Percentiles rank a stretch among this genome's conserved stretches.
Evolutionary conservation across 37 sponge, comb jelly and placozoan species (phyloP).

Genomic region (Agelas oroides): DNA sequence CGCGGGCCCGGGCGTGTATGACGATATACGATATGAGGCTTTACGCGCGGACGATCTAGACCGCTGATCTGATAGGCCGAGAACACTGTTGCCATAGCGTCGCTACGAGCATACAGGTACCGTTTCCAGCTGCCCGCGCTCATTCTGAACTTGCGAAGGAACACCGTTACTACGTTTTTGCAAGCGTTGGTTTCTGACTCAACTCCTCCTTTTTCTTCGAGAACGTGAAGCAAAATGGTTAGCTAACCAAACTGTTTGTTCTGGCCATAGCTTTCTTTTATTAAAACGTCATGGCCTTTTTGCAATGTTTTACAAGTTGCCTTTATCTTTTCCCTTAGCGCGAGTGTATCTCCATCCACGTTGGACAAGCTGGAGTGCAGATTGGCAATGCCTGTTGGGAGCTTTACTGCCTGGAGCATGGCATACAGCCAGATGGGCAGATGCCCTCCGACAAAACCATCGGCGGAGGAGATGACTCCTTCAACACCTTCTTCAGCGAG

Average conservation of each 20-base stretch:
- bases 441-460: slow-evolving; percentile 96
- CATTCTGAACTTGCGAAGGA: neutral
- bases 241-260: too few species aligned
- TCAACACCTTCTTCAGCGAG: slow-evolving; percentile 97
- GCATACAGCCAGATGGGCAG: slow-evolving; percentile 97
- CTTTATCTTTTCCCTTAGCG: slow-evolving; percentile 61
- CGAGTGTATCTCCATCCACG: slow-evolving; percentile 93
- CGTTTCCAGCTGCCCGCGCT: too few species aligned
- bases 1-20: too few species aligned
- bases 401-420: slow-evolving; percentile 97
- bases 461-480: slow-evolving; percentile 94
- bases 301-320: neutral
- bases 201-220: too few species aligned
- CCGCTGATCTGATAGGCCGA: too few species aligned
- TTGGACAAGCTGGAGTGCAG: slow-evolving; percentile 97
- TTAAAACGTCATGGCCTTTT: too few species aligned
- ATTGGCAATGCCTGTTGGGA: slow-evolving; percentile 99
- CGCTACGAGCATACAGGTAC: too few species aligned
- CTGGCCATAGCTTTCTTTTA: too few species aligned
- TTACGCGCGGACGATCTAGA: too few species aligned
- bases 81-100: too few species aligned
- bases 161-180: neutral
- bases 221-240: too few species aligned
- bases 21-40: too few species aligned
- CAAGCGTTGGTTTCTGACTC: neutral